Evolutionary conservation across 2,113 vertebrate species (phyloP).

Genomic region (Xenopus borealis): DNA sequence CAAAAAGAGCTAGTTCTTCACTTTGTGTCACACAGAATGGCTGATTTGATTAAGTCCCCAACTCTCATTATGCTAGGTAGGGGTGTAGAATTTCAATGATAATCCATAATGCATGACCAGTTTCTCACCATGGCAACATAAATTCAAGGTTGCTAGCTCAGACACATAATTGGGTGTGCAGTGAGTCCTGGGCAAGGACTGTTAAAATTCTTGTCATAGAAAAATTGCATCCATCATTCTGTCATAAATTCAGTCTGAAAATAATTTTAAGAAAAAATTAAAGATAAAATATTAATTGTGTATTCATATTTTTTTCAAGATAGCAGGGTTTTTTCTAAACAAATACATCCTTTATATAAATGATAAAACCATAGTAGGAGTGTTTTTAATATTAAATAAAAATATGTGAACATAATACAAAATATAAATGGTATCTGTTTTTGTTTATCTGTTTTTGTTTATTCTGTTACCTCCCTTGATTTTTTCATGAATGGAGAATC

Average conservation of each 20-base stretch:
- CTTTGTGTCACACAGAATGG: conserved; percentile 97
- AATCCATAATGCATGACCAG: conserved; percentile 99
- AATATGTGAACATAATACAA: no score
- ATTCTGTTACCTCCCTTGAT: no score
- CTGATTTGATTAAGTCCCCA: conserved; percentile 99
- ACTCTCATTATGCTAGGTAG: conserved; percentile 99
- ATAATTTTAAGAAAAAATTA: conserved; percentile 85
- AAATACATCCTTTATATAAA: no score
- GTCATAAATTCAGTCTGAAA: conserved; percentile 90
- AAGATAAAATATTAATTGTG: conserved; percentile 68
- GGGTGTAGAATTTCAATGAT: conserved; percentile 99
- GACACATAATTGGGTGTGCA: conserved; percentile 99
- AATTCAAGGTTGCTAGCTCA: conserved; percentile 99
- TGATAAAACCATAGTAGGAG: no score
- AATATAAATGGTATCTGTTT: no score
- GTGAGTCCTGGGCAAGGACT: conserved; percentile 93
- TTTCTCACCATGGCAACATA: conserved; percentile 99
- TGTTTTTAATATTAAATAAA: no score
- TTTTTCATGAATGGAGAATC: no score
- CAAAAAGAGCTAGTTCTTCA: conserved; percentile 93
- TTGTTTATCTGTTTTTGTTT: no score
- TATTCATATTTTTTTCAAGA: conserved; percentile 32
- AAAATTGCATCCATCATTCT: conserved; percentile 95
- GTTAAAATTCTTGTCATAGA: conserved; percentile 99
- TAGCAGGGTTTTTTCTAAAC: no score